Percentiles rank a stretch among this genome's conserved stretches.
phyloP scores from a whole-genome alignment of 2,797 vertebrate species.

The Melanotaenia boesemani region DNA sequence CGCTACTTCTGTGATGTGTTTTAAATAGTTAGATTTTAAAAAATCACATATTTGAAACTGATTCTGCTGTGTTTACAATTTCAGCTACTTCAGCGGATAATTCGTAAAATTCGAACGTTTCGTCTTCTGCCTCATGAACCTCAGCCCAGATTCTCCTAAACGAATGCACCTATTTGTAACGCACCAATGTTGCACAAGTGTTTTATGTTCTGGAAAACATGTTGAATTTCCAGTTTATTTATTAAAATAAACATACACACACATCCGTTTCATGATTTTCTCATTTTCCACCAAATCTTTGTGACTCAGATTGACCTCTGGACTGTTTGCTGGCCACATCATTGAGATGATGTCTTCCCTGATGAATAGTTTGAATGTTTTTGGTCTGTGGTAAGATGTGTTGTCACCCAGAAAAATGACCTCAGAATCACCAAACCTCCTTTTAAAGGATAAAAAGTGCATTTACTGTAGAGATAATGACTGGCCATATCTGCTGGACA shows the following conservation, averaged over 20 bases:
- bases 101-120: constrained; percentile 27
- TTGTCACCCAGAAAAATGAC: too few species aligned
- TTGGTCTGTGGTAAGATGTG: too few species aligned
- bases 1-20: constrained; percentile 32
- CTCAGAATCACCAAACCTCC: too few species aligned
- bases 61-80: constrained; percentile 57
- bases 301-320: too few species aligned
- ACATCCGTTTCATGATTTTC: background rate
- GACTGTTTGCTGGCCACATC: too few species aligned
- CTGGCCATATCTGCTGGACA: too few species aligned
- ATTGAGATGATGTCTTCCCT: too few species aligned
- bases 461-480: too few species aligned
- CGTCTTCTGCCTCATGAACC: constrained; percentile 25
- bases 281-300: too few species aligned
- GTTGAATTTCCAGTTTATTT: constrained; percentile 74
- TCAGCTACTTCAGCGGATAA: constrained; percentile 37
- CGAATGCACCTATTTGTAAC: constrained; percentile 68
- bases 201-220: constrained; percentile 71
- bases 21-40: constrained; percentile 32
- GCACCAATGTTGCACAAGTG: constrained; percentile 81
- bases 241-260: constrained; percentile 73
- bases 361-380: too few species aligned
- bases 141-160: constrained; percentile 39
- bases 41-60: constrained; percentile 17
- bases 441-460: too few species aligned